A percentile compares a stretch with the other conserved stretches of the same genome.
phyloP scores from a whole-genome alignment of 2,888 invertebrate genomes.

The Cosmia trapezina region DNA sequence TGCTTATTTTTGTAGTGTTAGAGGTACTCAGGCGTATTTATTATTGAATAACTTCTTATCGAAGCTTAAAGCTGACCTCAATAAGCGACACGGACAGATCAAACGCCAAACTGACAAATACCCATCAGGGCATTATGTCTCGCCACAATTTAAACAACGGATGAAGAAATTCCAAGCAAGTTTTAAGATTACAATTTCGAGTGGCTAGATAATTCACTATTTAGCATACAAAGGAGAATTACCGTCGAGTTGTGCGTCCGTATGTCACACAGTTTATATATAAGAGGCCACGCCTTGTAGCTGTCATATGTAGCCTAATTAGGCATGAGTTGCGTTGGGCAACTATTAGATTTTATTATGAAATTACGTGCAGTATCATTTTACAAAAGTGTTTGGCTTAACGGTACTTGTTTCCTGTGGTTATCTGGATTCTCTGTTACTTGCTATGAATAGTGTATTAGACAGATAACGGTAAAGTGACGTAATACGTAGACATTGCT shows the following conservation, averaged over 20 bases:
- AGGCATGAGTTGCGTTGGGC: constrained; percentile 81
- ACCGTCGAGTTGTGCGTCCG: constrained; percentile 85
- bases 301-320: constrained; percentile 89
- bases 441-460: constrained; percentile 51
- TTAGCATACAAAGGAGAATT: constrained; percentile 90
- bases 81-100: constrained; percentile 57
- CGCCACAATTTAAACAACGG: constrained; percentile 80
- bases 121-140: constrained; percentile 68
- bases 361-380: constrained; percentile 69
- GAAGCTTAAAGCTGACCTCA: constrained; percentile 63
- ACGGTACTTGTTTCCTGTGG: constrained; percentile 59
- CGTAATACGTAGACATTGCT: constrained; percentile 13
- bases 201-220: constrained; percentile 89
- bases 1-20: constrained; percentile 4
- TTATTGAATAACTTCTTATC: constrained; percentile 53
- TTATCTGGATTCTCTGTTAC: constrained; percentile 56
- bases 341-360: constrained; percentile 75
- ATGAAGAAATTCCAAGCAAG: constrained; percentile 90
- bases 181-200: constrained; percentile 90
- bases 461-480: constrained; percentile 36
- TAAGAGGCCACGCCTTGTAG: constrained; percentile 88
- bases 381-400: constrained; percentile 64
- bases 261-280: constrained; percentile 84
- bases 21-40: background rate
- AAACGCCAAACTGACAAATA: constrained; percentile 69